These are phyloP conservation scores for Orthonevra nobilis DNA, from an alignment of 2,888 invertebrate species.

Conservation along the genomic window DNA sequence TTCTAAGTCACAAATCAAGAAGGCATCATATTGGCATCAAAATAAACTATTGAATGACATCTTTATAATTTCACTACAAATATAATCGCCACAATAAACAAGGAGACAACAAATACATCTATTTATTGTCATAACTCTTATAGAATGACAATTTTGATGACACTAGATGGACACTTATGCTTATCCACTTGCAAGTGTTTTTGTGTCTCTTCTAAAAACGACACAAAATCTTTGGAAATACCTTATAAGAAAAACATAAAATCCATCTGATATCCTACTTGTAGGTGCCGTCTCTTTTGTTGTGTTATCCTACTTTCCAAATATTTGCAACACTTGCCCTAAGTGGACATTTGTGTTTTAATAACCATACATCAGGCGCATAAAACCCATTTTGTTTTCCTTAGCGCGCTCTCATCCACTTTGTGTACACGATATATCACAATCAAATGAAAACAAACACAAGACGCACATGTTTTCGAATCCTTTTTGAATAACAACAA, in stretches of 20 bases:
- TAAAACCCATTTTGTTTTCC: conserved; percentile 9
- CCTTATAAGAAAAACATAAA: conserved; percentile 1
- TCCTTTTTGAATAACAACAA: conserved; percentile 36
- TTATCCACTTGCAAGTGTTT: too few species aligned
- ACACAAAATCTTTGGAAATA: background rate
- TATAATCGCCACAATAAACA: too few species aligned
- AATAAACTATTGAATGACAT: too few species aligned
- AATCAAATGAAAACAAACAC: conserved; percentile 63
- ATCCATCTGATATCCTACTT: too few species aligned
- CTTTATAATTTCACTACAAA: too few species aligned
- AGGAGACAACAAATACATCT: too few species aligned
- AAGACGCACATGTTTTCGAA: conserved; percentile 62
- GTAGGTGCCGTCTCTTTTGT: background rate
- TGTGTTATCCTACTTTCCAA: background rate
- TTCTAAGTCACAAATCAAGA: too few species aligned
- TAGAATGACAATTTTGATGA: too few species aligned
- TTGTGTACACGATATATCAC: conserved; percentile 59
- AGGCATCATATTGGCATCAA: too few species aligned
- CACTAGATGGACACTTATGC: too few species aligned
- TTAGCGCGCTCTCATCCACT: conserved; percentile 25
- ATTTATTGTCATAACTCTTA: too few species aligned
- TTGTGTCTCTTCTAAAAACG: too few species aligned
- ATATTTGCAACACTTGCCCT: background rate
- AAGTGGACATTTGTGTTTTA: conserved; percentile 3
- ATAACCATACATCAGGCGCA: conserved; percentile 16